Base-by-base conservation (phyloP, 2,797 vertebrate species). In the Urocyon cinereoargenteus region DNA sequence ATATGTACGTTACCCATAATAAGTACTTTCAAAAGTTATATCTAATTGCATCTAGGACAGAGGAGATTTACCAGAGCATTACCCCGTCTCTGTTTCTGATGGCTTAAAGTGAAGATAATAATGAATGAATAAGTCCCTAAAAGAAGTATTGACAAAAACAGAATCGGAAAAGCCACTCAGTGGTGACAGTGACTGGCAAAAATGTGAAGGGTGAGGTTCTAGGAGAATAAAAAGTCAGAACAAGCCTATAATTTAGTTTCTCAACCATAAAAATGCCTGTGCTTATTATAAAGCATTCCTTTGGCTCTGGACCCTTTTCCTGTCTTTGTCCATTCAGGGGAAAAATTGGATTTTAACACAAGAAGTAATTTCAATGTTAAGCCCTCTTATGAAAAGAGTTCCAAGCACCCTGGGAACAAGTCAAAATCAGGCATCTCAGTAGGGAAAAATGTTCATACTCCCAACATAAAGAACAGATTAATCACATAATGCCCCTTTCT, bases 261-360 rank as follows among this genome's bases (percentile, higher is more conserved):
- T 96, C 72, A 86, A 19, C 26, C 14, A 16, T 59, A 53, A 73
- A 89, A 96, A 88, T 82, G 57, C 68, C 24, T 36, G 51, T 40
- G 18, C 77, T 93, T 94, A 68, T 85, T 88, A 70, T 64, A 88
- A 96, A 94, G 87, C 51, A 36, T 93, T 96, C 59, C 51, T 93
- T 92, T 92, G 72, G 78, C 85, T 96, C 82, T 64, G 72, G 26
- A 57, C 22, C 61, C 55, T 93, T 78, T 86, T 90, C 53, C 59
- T 64, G 57, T 51, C 96, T 97, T 94, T 95, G 87, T 85, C 92
- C 92, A 89, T 93, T 97, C 77, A 91, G 24, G 68, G 22, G 61
- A 68, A 95, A 93, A 92, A 96, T 85, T 94, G 90, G 93, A 94
- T 97, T 96, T 98, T 98, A 97, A 88, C 55, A 70, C 61, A 96